Base-by-base conservation (phyloP, 37 sponge, comb jelly and placozoan genomes). In the Spongilla lacustris region DNA sequence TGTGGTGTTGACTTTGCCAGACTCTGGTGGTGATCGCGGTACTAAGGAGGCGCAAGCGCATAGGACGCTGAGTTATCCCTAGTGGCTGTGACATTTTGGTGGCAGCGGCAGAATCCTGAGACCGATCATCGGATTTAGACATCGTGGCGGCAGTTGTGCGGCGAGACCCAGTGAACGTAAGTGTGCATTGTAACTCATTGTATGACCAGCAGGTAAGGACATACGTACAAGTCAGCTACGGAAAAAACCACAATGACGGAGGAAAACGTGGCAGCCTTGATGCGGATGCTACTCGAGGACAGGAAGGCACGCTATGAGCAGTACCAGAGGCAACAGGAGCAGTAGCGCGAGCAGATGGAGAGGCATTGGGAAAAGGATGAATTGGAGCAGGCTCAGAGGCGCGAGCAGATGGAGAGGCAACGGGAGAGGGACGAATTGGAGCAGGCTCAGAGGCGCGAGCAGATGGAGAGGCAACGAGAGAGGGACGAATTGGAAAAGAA, bases 171-270 rank as follows among this genome's bases (percentile, higher is more conserved):
- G 58, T 14, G 14, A 14, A 14, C 58, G 58, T 58, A 58, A 58
- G 58, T 58, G 58, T 58, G 58, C 12, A 14, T 58, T 58, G 12
- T 58, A 58, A 58, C 12, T 58, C 58, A n/a, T n/a, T n/a, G 73
- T 72, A 72, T 72, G 73, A 72, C 73, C 29, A 72, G 29, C 73
- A 72, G 73, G 29, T 72, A 13, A 72, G 73, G 73, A 29, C 21
- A 11, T 11, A 72, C 29, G 31, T 72, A 72, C 73, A 72, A 58
- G 58, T 17, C 58, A 14, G 19, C 58, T 58, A 58, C 58, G 58
- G 58, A 58, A 58, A 6, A 14, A 14, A 58, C 58, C 58, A 58
- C 21, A 58, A 58, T 17, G 58, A 58, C 21, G 58, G 58, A 58
- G 58, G 58, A 58, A 58, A 58, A 17, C 58, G 58, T 58, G 58